phyloP scores from a whole-genome alignment of 2,113 vertebrate genomes.

The Rynchops niger region DNA sequence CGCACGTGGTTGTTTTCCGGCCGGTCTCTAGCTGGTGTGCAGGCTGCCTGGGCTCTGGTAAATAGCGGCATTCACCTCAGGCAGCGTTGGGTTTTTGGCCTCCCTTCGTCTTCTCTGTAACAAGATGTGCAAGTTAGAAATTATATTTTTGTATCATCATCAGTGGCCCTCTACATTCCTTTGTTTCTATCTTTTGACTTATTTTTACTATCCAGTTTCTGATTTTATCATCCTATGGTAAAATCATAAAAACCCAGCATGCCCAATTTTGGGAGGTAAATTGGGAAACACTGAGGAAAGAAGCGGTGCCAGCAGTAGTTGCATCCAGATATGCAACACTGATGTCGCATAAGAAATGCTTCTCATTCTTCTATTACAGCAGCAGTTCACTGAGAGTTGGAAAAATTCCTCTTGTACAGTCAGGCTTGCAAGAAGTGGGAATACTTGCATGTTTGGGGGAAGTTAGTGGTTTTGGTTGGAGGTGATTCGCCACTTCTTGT shows the following conservation, averaged over 20 bases:
- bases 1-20: background rate
- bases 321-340: background rate
- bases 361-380: background rate
- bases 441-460: background rate
- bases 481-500: background rate
- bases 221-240: background rate
- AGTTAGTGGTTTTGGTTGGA: background rate
- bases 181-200: background rate
- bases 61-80: background rate
- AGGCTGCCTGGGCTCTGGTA: background rate
- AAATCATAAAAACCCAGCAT: background rate
- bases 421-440: background rate
- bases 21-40: rapidly evolving
- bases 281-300: background rate
- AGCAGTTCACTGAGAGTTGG: background rate
- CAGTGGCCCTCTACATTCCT: background rate
- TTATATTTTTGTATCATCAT: background rate
- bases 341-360: background rate
- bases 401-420: background rate
- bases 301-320: background rate
- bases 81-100: background rate
- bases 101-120: background rate
- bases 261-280: background rate
- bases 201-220: background rate
- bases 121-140: background rate